These are phyloP conservation scores for Enteromius viviparus DNA, from an alignment of 2,797 vertebrate species.

Conservation along the genomic window DNA sequence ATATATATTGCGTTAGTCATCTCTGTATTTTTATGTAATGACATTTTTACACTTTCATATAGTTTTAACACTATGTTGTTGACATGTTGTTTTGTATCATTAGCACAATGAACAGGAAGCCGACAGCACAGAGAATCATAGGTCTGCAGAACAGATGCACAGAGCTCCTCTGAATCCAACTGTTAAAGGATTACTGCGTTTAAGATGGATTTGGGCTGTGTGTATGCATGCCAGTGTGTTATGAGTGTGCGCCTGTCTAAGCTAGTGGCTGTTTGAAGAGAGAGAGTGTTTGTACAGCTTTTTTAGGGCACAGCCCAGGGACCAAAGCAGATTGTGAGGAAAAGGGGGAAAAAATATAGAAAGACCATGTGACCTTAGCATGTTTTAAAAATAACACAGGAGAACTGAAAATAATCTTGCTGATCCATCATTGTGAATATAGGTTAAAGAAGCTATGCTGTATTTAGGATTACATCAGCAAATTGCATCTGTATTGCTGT, in stretches of 20 bases:
- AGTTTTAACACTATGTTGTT: slow-evolving; percentile 5
- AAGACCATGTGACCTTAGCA: slow-evolving; percentile 39
- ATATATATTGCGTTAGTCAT: neutral
- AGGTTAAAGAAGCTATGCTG: slow-evolving; percentile 20
- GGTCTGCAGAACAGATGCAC: slow-evolving; percentile 31
- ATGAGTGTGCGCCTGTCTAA: slow-evolving; percentile 28
- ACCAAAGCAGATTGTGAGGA: slow-evolving; percentile 42
- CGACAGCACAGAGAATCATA: neutral
- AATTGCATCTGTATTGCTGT: neutral
- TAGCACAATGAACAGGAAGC: slow-evolving; percentile 15
- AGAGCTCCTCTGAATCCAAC: slow-evolving; percentile 39
- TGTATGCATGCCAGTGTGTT: slow-evolving; percentile 14
- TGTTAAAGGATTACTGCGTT: slow-evolving; percentile 47
- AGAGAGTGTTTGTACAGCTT: neutral
- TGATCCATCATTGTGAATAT: slow-evolving; percentile 11
- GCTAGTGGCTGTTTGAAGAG: slow-evolving; percentile 6
- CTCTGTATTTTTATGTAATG: neutral
- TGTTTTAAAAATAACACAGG: slow-evolving; percentile 40
- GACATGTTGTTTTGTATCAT: neutral
- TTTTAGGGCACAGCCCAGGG: slow-evolving; percentile 25
- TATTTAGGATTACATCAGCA: slow-evolving; percentile 23
- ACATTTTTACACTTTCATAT: neutral
- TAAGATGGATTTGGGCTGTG: slow-evolving; percentile 51
- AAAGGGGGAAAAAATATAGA: slow-evolving; percentile 25
- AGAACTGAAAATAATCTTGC: neutral